Percentiles rank a stretch among this genome's conserved stretches.
Conservation (phyloP, 2,113 vertebrate species). For the Semnornis frantzii region DNA sequence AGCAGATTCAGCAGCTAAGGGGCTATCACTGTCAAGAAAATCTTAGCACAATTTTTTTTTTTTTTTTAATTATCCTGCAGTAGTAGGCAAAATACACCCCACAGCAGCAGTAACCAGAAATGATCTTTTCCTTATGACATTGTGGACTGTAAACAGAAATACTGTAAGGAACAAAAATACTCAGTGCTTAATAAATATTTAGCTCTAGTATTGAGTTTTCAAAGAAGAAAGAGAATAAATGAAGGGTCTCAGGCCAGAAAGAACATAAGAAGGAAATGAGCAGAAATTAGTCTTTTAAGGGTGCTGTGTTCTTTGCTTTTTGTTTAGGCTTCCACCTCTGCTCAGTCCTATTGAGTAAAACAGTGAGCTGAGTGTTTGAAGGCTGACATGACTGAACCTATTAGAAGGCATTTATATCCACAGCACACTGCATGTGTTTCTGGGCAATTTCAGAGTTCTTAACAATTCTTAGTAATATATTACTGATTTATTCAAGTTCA, state of each 20-base stretch:
- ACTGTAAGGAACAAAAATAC: background rate
- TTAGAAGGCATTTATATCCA: background rate
- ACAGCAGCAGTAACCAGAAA: background rate
- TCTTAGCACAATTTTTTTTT: background rate
- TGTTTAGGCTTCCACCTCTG: background rate
- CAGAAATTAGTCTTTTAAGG: background rate
- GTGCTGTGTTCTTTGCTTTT: background rate
- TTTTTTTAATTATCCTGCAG: background rate
- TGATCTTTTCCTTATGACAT: background rate
- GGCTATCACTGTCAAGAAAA: constrained; percentile 30
- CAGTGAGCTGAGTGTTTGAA: background rate
- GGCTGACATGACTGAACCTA: background rate
- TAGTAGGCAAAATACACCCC: background rate
- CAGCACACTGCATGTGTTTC: background rate
- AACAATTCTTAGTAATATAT: background rate
- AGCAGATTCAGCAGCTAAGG: constrained; percentile 38
- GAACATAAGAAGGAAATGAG: background rate
- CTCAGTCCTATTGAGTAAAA: background rate
- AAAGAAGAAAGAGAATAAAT: background rate
- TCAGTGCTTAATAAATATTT: background rate
- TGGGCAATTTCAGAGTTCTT: background rate
- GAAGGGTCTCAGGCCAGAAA: background rate
- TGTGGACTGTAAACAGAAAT: background rate
- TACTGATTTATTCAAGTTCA: background rate
- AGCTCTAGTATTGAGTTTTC: background rate